phyloP scores from a whole-genome alignment of 2,113 vertebrate species.

The Ailuropoda melanoleuca region DNA sequence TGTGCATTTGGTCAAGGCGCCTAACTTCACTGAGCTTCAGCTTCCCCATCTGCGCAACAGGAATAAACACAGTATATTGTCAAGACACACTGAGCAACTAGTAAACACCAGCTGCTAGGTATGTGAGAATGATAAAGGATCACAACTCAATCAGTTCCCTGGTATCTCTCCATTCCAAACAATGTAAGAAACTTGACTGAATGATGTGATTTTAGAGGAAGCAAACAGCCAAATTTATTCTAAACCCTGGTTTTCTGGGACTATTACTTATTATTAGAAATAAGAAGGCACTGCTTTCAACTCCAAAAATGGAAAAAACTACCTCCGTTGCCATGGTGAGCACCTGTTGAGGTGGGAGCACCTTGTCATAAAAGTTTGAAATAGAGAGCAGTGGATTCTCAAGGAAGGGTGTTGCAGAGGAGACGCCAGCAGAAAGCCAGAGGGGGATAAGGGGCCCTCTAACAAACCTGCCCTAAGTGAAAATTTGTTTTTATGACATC shows the following conservation, averaged over 20 bases:
- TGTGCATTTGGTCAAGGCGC: background rate
- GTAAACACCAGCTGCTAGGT: background rate
- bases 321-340: conserved; percentile 38
- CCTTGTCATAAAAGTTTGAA: background rate
- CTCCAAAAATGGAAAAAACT: conserved; percentile 23
- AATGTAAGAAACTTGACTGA: background rate
- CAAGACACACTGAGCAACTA: background rate
- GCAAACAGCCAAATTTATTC: background rate
- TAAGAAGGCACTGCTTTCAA: conserved; percentile 14
- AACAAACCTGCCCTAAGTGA: background rate
- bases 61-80: background rate
- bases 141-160: background rate
- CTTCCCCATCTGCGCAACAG: background rate
- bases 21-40: background rate
- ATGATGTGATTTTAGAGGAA: background rate
- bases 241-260: background rate
- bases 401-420: background rate
- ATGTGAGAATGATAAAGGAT: background rate
- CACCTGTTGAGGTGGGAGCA: background rate
- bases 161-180: background rate
- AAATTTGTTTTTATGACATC: background rate
- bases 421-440: background rate
- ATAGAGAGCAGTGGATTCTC: conserved; percentile 27
- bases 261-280: conserved; percentile 9
- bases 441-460: background rate